phyloP scores from a whole-genome alignment of 1,140 invertebrate species.

The Acromyrmex heyeri region DNA sequence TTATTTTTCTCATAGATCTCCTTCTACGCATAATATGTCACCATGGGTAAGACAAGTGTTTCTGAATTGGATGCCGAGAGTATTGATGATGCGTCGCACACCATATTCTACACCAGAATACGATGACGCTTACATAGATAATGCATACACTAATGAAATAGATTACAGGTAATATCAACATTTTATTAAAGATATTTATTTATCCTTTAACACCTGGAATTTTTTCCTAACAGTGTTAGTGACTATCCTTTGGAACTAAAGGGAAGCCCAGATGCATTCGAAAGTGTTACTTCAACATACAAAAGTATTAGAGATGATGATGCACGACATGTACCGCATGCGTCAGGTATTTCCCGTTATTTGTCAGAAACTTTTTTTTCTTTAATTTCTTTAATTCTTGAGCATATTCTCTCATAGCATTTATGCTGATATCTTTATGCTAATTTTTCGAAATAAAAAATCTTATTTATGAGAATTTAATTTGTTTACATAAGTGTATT shows the following conservation, averaged over 20 bases:
- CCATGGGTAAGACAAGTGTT: slow-evolving; percentile 95
- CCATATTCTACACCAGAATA: slow-evolving; percentile 94
- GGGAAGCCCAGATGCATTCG: slow-evolving; percentile 87
- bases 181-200: background rate
- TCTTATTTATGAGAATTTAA: background rate
- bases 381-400: background rate
- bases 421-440: background rate
- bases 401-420: background rate
- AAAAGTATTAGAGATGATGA: slow-evolving; percentile 89
- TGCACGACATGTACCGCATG: slow-evolving; percentile 86
- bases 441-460: background rate
- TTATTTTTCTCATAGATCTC: slow-evolving; percentile 90
- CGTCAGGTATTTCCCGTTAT: slow-evolving; percentile 85
- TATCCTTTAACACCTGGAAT: background rate
- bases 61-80: slow-evolving; percentile 94
- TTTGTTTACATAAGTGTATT: background rate
- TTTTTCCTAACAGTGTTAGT: slow-evolving; percentile 86
- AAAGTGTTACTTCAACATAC: slow-evolving; percentile 89
- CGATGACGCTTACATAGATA: slow-evolving; percentile 91
- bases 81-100: slow-evolving; percentile 95
- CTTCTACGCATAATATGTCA: slow-evolving; percentile 98
- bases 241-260: slow-evolving; percentile 88
- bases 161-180: slow-evolving; percentile 90
- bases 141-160: slow-evolving; percentile 92
- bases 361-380: slow-evolving; percentile 1